Base-by-base conservation (phyloP, 2,797 vertebrate species). In the Pseudochirops corinnae region DNA sequence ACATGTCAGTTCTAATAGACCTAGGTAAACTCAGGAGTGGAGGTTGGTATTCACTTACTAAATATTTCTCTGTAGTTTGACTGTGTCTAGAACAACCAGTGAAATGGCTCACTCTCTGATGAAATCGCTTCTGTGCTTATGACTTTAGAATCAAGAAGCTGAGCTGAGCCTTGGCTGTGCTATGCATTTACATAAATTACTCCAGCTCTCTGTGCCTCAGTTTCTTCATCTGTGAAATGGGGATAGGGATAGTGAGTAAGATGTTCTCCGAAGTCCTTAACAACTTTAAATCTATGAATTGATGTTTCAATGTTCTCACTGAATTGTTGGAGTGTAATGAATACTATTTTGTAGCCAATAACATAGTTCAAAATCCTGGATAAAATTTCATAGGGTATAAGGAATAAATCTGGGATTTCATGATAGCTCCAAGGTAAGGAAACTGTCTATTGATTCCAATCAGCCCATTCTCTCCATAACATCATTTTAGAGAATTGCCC, bases 21-120 rank as follows among this genome's bases (percentile, higher is more conserved):
- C 18, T 56, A 97, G 91, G 94, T 94, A 96, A 97, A 97, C 87
- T 52, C 95, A 95, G 67, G 60, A 90, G 90, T 90, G 67, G 90
- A 96, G 29, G 91, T 0, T 0, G 0, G 1, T 97, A 93, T 52
- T 46, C 10, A 95, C 95, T 96, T 96, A 95, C 91, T 90, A 82
- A 82, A 26, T 46, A 46, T 94, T 53, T 56, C 3, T 91, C 12
- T 94, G 31, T 95, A 58, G 9, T 46, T 93, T 96, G 24, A 52
- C 67, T 94, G 55, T 74, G 33, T 95, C 95, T 96, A 95, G 96
- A 96, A 96, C 24, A 90, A 26, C 26, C 90, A 94, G 52, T 21
- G 95, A 95, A 96, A 96, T 50, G 60, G 50, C 93, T 97, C 92
- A 95, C 24, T 74, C 74, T 10, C 21, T 11, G 18, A 74, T 74